These are phyloP conservation scores for Ophiodon elongatus DNA, from an alignment of 2,113 vertebrate species.

Conservation along the genomic window DNA sequence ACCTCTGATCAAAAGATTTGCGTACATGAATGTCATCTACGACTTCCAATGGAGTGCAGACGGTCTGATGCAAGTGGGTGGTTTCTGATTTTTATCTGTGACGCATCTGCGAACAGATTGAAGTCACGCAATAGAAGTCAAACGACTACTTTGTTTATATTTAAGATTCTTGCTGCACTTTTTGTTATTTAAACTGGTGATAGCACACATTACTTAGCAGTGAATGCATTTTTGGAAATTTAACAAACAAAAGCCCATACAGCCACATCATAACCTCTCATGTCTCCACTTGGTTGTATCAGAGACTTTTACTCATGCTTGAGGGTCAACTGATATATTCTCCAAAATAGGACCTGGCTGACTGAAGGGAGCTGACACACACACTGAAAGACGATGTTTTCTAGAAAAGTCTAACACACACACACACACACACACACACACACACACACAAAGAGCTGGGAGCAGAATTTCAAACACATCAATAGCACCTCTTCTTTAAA, in stretches of 20 bases:
- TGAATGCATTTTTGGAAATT: conserved; percentile 12
- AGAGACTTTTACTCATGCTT: not conserved
- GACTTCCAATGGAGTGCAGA: conserved; percentile 30
- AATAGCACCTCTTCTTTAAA: not conserved
- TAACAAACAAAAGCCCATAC: conserved; percentile 8
- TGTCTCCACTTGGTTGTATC: not conserved
- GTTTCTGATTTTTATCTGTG: not conserved
- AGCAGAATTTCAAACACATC: conserved; percentile 42
- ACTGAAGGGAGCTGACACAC: not conserved
- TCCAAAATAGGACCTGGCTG: not conserved
- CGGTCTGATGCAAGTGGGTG: not conserved
- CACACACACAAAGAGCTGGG: not conserved
- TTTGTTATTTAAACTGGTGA: conserved; percentile 18
- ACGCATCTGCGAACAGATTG: not conserved
- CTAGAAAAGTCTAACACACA: not conserved
- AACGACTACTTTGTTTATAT: conserved; percentile 34
- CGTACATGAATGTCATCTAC: not conserved
- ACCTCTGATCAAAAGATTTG: conserved; percentile 20
- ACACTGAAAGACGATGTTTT: not conserved
- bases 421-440: too few species aligned
- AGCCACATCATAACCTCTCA: not conserved
- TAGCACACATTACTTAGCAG: not conserved
- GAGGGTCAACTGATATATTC: not conserved
- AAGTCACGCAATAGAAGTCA: not conserved
- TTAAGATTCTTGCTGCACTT: not conserved